A percentile compares a stretch with the other conserved stretches of the same genome.
Evolutionary conservation across 2,797 vertebrate species (phyloP).

Genomic region (Notolepis coatsorum): DNA sequence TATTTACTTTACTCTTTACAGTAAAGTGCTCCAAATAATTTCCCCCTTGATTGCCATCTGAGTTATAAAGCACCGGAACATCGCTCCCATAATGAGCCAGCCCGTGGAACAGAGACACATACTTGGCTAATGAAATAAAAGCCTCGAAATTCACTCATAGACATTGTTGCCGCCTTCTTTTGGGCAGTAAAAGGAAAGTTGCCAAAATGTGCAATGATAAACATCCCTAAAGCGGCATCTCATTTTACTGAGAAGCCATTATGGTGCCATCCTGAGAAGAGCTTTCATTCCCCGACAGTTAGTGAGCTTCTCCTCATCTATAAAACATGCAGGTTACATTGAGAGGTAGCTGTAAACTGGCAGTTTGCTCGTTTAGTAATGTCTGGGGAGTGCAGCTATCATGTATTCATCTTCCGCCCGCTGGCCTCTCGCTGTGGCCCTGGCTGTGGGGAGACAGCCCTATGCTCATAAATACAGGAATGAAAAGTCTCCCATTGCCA

Average conservation of each 20-base stretch:
- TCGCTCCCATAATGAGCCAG: constrained; percentile 29
- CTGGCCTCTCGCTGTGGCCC: constrained; percentile 58
- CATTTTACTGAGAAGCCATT: constrained; percentile 77
- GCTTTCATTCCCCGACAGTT: constrained; percentile 73
- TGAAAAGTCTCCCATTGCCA: constrained; percentile 53
- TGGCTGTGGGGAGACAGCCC: constrained; percentile 61
- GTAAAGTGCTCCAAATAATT: constrained; percentile 14
- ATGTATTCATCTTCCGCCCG: constrained; percentile 73
- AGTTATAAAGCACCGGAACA: constrained; percentile 62
- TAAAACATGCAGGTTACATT: constrained; percentile 79
- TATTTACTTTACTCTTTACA: constrained; percentile 63
- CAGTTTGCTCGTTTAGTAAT: constrained; percentile 80
- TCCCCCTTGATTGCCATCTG: constrained; percentile 65
- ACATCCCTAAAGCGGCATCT: constrained; percentile 71
- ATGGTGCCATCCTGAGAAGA: constrained; percentile 63
- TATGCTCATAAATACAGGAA: constrained; percentile 71
- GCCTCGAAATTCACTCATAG: constrained; percentile 54
- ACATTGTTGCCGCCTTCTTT: constrained; percentile 61
- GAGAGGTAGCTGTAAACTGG: constrained; percentile 78
- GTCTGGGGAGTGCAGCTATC: constrained; percentile 74
- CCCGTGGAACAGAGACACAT: constrained; percentile 66
- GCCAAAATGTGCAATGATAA: constrained; percentile 72
- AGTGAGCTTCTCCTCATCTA: constrained; percentile 77
- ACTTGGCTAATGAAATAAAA: constrained; percentile 76
- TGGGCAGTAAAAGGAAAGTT: constrained; percentile 67